Evolutionary conservation across 2,797 vertebrate species (phyloP).

Genomic region (Sebastes diaconus): DNA sequence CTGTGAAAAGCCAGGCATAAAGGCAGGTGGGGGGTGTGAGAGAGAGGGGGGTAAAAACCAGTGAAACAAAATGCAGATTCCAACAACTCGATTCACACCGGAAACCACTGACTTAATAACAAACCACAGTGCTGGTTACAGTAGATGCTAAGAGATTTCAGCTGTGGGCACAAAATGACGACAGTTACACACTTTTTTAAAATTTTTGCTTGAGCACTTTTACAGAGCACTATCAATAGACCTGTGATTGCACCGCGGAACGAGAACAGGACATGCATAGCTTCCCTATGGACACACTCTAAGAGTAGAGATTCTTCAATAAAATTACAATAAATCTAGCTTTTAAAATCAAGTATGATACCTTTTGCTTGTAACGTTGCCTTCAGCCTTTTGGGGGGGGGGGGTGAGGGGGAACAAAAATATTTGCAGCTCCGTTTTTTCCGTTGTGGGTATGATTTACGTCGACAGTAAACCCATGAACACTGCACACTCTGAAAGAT

Average conservation of each 20-base stretch:
- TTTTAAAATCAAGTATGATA: slow-evolving; percentile 79
- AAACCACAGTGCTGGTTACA: slow-evolving; percentile 85
- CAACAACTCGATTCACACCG: slow-evolving; percentile 82
- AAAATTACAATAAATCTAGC: slow-evolving; percentile 82
- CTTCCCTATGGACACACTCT: slow-evolving; percentile 85
- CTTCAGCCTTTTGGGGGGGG: slow-evolving; percentile 63
- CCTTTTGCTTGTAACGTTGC: slow-evolving; percentile 68
- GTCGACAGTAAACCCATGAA: slow-evolving; percentile 63
- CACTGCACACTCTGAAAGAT: slow-evolving; percentile 56
- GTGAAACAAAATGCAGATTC: slow-evolving; percentile 79
- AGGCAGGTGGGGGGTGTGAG: background rate
- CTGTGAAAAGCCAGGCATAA: slow-evolving; percentile 69
- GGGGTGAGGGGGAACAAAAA: background rate
- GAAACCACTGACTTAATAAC: slow-evolving; percentile 83
- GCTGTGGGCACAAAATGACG: slow-evolving; percentile 85
- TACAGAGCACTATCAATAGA: slow-evolving; percentile 85
- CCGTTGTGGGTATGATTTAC: slow-evolving; percentile 64
- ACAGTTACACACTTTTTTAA: slow-evolving; percentile 81
- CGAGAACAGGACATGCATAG: slow-evolving; percentile 87
- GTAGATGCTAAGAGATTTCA: slow-evolving; percentile 84
- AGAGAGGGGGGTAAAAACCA: slow-evolving; percentile 54
- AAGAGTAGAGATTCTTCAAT: slow-evolving; percentile 78
- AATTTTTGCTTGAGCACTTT: slow-evolving; percentile 84
- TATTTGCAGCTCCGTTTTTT: slow-evolving; percentile 71
- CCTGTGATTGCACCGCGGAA: slow-evolving; percentile 75